phyloP scores from a whole-genome alignment of 2,113 vertebrate genomes.

The Xenopus laevis region DNA sequence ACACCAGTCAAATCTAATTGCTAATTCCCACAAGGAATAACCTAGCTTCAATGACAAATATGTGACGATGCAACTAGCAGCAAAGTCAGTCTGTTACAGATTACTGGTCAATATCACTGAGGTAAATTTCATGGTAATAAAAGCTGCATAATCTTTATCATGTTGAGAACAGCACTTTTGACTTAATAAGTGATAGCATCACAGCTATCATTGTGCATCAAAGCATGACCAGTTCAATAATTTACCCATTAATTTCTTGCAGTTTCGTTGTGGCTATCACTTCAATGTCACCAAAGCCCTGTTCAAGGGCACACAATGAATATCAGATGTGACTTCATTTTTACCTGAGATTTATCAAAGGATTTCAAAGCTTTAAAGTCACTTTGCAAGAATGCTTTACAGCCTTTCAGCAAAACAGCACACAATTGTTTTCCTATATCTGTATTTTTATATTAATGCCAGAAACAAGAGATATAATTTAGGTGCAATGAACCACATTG shows the following conservation, averaged over 20 bases:
- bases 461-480: no score
- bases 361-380: no score
- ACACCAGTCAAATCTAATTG: neutral
- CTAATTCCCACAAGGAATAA: neutral
- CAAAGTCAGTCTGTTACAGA: neutral
- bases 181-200: constrained; percentile 42
- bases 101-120: neutral
- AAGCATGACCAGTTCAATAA: constrained; percentile 49
- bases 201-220: constrained; percentile 47
- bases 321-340: no score
- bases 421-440: no score
- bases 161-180: neutral
- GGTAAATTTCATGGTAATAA: neutral
- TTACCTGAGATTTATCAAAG: no score
- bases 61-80: no score
- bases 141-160: neutral
- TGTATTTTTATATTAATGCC: no score
- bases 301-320: constrained; percentile 37
- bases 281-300: constrained; percentile 42
- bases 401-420: no score
- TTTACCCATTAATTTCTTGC: constrained; percentile 42
- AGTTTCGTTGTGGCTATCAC: constrained; percentile 42
- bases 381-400: no score
- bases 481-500: no score
- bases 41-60: no score